A percentile compares a stretch with the other conserved stretches of the same genome.
phyloP scores from a whole-genome alignment of 2,113 vertebrate species.

The Camelus dromedarius region DNA sequence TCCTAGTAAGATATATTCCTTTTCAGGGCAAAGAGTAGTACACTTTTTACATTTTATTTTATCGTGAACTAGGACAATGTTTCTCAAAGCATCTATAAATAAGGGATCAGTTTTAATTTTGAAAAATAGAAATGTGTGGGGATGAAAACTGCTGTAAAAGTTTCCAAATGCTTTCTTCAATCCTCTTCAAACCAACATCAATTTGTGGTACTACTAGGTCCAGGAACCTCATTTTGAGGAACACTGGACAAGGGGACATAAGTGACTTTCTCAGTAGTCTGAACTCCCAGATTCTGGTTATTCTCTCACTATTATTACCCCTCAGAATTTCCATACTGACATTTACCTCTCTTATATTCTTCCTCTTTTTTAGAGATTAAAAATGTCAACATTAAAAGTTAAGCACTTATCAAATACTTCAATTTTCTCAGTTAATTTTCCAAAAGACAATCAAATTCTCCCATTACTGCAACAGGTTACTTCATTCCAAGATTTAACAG shows the following conservation, averaged over 20 bases:
- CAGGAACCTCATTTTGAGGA: background rate
- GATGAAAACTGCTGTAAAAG: background rate
- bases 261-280: background rate
- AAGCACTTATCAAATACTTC: slow-evolving; percentile 34
- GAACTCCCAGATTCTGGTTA: background rate
- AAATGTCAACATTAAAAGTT: slow-evolving; percentile 45
- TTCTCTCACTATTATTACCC: background rate
- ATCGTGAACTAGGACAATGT: background rate
- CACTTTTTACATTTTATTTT: slow-evolving; percentile 16
- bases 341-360: background rate
- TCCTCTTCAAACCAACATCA: background rate
- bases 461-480: background rate
- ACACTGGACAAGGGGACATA: background rate
- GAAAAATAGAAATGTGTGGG: background rate
- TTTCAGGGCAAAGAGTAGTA: background rate
- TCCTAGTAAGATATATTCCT: background rate
- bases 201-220: background rate
- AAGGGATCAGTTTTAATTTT: slow-evolving; percentile 7
- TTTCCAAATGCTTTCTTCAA: background rate
- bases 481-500: background rate
- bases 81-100: slow-evolving; percentile 35
- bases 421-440: slow-evolving; percentile 40
- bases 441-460: slow-evolving; percentile 7
- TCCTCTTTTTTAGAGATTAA: background rate
- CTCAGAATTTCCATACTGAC: background rate